These are phyloP conservation scores for Gobionotothen gibberifrons DNA, from an alignment of 2,797 vertebrate species.

Conservation along the genomic window DNA sequence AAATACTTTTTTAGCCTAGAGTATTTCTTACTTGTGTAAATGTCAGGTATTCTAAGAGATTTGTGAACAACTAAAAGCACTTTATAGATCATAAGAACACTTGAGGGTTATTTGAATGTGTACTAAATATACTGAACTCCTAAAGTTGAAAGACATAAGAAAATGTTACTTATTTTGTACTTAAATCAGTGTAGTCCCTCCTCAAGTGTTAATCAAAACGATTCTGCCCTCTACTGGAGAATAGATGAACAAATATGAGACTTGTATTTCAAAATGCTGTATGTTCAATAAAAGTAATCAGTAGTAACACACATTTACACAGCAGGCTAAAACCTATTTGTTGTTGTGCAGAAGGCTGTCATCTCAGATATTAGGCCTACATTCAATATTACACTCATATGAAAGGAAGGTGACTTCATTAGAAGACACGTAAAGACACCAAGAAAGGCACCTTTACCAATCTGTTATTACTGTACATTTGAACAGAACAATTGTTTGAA, in stretches of 20 bases:
- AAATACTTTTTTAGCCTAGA: neutral
- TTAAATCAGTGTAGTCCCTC: neutral
- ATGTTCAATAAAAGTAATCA: constrained; percentile 10
- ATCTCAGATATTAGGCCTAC: neutral
- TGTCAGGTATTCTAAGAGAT: neutral
- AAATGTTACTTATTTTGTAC: neutral
- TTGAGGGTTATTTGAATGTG: neutral
- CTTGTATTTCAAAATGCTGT: neutral
- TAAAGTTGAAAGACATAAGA: neutral
- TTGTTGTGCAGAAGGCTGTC: neutral
- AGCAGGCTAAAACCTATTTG: neutral
- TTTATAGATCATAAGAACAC: neutral
- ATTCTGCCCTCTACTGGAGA: constrained; percentile 73
- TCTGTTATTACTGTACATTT: neutral
- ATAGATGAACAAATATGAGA: constrained; percentile 21
- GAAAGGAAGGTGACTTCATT: constrained; percentile 41
- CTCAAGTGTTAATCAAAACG: constrained; percentile 37
- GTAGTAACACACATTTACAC: neutral
- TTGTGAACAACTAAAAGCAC: neutral
- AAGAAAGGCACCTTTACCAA: constrained; percentile 19
- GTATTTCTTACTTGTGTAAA: neutral
- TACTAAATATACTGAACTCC: neutral
- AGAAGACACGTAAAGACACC: constrained; percentile 68
- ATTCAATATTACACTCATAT: neutral
- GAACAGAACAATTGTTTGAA: neutral